These are phyloP conservation scores for Aegypius monachus DNA, from an alignment of 2,113 vertebrate species.

Conservation along the genomic window DNA sequence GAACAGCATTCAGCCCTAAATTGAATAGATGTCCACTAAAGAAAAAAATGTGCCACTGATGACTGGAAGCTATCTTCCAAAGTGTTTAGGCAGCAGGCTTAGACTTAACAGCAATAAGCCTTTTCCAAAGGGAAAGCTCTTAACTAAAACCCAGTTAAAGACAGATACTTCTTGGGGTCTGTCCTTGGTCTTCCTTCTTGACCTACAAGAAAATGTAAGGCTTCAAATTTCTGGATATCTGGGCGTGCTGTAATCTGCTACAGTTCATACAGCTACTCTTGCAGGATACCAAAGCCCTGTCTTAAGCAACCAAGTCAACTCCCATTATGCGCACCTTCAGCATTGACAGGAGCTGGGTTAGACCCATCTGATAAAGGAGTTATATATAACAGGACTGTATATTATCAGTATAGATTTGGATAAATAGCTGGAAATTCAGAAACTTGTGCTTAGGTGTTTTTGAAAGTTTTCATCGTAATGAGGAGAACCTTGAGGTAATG, in stretches of 20 bases:
- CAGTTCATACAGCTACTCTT: neutral
- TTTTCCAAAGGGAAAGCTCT: neutral
- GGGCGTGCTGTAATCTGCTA: neutral
- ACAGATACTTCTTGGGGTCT: neutral
- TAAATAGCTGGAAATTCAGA: neutral
- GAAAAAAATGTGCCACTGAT: neutral
- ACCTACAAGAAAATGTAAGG: neutral
- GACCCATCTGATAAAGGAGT: neutral
- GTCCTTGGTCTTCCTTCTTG: neutral
- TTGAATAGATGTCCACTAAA: neutral
- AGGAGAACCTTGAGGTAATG: neutral
- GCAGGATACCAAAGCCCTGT: neutral
- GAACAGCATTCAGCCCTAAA: neutral
- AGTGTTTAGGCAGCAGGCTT: neutral
- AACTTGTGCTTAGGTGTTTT: neutral
- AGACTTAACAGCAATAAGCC: too few relatives aligned
- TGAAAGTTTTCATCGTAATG: neutral
- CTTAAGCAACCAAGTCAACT: neutral
- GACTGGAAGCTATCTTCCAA: neutral
- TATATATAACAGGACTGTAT: neutral
- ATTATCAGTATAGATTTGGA: neutral
- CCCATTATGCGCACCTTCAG: neutral
- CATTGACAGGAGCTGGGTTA: neutral
- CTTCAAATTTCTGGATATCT: neutral
- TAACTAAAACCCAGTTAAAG: neutral